phyloP scores from a whole-genome alignment of 2,113 vertebrate genomes.

The Tragelaphus strepsiceros region DNA sequence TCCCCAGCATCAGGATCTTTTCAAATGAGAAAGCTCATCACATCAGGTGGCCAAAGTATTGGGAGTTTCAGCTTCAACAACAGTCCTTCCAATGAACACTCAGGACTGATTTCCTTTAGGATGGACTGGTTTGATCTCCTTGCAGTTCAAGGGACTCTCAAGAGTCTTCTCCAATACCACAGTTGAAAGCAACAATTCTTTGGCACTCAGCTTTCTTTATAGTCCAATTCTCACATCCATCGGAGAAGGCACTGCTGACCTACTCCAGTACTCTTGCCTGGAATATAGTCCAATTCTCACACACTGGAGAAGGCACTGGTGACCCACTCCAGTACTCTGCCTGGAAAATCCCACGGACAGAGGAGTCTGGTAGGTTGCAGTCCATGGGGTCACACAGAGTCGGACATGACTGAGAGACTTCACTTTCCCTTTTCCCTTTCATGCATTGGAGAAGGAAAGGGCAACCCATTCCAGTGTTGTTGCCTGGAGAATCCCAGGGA shows the following conservation, averaged over 20 bases:
- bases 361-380: neutral
- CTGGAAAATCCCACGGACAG: neutral
- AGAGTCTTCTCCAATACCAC: neutral
- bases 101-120: neutral
- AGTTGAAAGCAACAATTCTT: neutral
- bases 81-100: neutral
- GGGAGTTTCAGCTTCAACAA: neutral
- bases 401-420: accelerated
- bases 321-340: neutral
- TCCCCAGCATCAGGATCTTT: neutral
- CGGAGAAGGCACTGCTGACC: neutral
- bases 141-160: neutral
- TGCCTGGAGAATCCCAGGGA: neutral
- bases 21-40: neutral
- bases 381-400: neutral
- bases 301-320: accelerated
- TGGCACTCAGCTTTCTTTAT: neutral
- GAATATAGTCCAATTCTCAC: neutral
- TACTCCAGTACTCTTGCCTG: neutral
- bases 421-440: neutral
- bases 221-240: neutral
- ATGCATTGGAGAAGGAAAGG: neutral
- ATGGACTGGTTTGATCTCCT: neutral
- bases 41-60: neutral
- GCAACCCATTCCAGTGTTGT: neutral